Evolutionary conservation across 2,888 invertebrate species (phyloP).

Genomic region (Hydroisotoma schaefferi): DNA sequence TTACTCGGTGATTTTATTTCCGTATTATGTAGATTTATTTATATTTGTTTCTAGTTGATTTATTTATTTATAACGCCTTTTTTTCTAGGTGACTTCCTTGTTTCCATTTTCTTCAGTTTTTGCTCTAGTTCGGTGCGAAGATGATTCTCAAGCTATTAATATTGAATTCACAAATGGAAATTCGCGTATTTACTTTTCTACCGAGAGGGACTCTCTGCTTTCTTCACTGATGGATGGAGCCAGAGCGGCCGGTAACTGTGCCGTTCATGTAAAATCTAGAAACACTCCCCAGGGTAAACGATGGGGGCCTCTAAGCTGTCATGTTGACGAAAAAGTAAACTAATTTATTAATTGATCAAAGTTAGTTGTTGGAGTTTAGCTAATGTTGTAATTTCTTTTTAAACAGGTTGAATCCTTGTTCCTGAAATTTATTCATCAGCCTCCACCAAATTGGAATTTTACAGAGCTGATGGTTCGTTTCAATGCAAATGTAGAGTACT

Average conservation of each 20-base stretch:
- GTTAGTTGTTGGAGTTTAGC: not conserved
- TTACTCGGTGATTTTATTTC: constrained; percentile 62
- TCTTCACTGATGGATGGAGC: constrained; percentile 96
- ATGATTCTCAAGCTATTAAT: constrained; percentile 87
- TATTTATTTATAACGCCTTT: not conserved
- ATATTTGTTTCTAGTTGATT: constrained; percentile 19
- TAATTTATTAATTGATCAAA: constrained; percentile 4
- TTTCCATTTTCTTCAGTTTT: constrained; percentile 66
- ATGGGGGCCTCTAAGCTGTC: constrained; percentile 75
- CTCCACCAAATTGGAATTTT: constrained; percentile 63
- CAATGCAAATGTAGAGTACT: constrained; percentile 96
- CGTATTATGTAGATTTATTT: too few relatives aligned
- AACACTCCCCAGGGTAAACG: constrained; percentile 80
- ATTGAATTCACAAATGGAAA: constrained; percentile 93
- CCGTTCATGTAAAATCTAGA: constrained; percentile 88
- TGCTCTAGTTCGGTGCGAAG: constrained; percentile 81
- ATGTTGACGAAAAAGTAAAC: constrained; percentile 84
- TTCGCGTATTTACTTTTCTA: constrained; percentile 80
- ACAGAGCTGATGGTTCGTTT: constrained; percentile 86
- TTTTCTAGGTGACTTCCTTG: constrained; percentile 41
- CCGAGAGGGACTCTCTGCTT: constrained; percentile 91
- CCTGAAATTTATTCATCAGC: constrained; percentile 70
- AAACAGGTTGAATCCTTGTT: constrained; percentile 76
- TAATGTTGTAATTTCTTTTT: not conserved
- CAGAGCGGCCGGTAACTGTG: constrained; percentile 91